Evolutionary conservation across 2,797 vertebrate species (phyloP).

Genomic region (Eulemur albifrons): DNA sequence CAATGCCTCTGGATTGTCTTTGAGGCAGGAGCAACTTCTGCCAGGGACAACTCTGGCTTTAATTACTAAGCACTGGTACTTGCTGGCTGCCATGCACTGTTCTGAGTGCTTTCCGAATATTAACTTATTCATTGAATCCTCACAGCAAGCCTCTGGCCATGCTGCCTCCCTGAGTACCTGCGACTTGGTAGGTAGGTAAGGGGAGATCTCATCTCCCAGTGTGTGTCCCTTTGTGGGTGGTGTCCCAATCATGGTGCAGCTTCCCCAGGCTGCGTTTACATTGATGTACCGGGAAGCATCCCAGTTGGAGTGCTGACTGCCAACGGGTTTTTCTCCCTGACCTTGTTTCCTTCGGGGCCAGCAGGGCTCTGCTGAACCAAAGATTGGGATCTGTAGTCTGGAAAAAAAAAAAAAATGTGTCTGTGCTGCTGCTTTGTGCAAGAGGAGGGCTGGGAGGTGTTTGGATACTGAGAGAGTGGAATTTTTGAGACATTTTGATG

Average conservation of each 20-base stretch:
- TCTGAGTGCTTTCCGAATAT: neutral
- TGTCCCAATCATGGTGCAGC: accelerated
- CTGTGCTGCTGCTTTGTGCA: neutral
- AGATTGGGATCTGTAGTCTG: neutral
- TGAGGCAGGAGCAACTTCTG: neutral
- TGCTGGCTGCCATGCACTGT: neutral
- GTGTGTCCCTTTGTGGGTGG: neutral
- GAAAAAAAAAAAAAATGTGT: slow-evolving; percentile 28
- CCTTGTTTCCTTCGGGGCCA: neutral
- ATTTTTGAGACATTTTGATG: slow-evolving; percentile 68
- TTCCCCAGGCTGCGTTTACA: neutral
- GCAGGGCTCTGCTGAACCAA: neutral
- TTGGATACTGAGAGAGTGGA: slow-evolving; percentile 71
- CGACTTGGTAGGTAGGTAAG: neutral
- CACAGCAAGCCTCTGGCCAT: neutral
- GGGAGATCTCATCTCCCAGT: neutral
- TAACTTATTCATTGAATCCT: neutral
- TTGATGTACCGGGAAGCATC: neutral
- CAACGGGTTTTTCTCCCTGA: neutral
- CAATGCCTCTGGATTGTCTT: neutral
- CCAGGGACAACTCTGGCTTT: neutral
- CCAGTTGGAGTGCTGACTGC: neutral
- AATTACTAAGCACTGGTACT: neutral
- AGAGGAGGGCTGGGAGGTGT: slow-evolving; percentile 50
- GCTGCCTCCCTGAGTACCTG: neutral